phyloP scores from a whole-genome alignment of 2,888 invertebrate genomes.

The Lycaena phlaeas region DNA sequence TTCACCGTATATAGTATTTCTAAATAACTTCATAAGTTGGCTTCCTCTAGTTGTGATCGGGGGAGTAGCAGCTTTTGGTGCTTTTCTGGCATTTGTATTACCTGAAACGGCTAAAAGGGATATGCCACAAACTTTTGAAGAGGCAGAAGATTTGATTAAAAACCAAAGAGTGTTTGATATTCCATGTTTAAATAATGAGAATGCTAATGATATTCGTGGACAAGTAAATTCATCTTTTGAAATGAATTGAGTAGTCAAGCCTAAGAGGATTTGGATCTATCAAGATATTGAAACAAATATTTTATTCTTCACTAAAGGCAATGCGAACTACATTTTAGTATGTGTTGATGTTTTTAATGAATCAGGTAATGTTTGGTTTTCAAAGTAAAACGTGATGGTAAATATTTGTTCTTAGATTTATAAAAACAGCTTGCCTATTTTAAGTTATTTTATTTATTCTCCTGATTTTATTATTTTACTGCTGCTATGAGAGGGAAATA shows the following conservation, averaged over 20 bases:
- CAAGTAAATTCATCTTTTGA: slow-evolving; percentile 22
- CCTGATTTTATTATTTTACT: no score
- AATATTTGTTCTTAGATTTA: no score
- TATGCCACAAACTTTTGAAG: slow-evolving; percentile 53
- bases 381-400: no score
- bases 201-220: slow-evolving; percentile 9
- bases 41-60: slow-evolving; percentile 41
- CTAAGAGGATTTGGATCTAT: no score
- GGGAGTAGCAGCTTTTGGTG: slow-evolving; percentile 27
- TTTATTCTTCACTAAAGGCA: no score
- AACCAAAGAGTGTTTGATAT: slow-evolving; percentile 36
- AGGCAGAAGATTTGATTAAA: slow-evolving; percentile 37
- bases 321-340: no score
- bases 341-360: no score
- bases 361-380: no score
- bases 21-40: slow-evolving; percentile 35
- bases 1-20: slow-evolving; percentile 49
- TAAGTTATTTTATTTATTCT: no score
- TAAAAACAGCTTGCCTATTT: no score
- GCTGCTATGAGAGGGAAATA: no score
- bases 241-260: slow-evolving; percentile 15
- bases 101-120: slow-evolving; percentile 49
- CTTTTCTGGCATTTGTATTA: slow-evolving; percentile 30
- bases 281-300: no score
- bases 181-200: slow-evolving; percentile 29